Evolutionary conservation across 2,797 vertebrate genomes (phyloP).

Genomic region (Pangasius djambal): DNA sequence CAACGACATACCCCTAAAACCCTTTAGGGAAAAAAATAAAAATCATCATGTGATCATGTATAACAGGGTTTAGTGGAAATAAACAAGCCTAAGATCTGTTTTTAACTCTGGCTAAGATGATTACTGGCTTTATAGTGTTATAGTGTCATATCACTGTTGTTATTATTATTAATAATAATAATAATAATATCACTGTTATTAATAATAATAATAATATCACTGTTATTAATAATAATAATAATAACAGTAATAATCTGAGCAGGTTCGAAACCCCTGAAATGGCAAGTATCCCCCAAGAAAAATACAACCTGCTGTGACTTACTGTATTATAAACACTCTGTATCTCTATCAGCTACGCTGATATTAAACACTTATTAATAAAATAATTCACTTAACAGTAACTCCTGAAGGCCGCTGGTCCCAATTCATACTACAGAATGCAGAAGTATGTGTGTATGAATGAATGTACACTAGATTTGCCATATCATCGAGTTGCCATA

Average conservation of each 20-base stretch:
- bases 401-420: too few relatives aligned
- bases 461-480: neutral
- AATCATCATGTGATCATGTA: neutral
- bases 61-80: neutral
- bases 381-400: too few relatives aligned
- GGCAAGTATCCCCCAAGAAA: neutral
- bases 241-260: too few relatives aligned
- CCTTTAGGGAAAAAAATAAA: too few relatives aligned
- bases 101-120: neutral
- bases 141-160: neutral
- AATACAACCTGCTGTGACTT: neutral
- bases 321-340: neutral
- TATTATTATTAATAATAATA: too few relatives aligned
- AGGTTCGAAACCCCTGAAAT: neutral
- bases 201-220: too few relatives aligned
- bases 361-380: neutral
- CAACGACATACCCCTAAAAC: too few relatives aligned
- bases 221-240: too few relatives aligned
- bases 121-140: neutral
- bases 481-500: neutral
- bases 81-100: neutral
- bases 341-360: too few relatives aligned
- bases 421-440: too few relatives aligned
- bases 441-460: neutral
- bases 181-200: too few relatives aligned